These are phyloP conservation scores for Boulengeromyrus knoepffleri DNA, from an alignment of 2,113 vertebrate species.

Conservation along the genomic window DNA sequence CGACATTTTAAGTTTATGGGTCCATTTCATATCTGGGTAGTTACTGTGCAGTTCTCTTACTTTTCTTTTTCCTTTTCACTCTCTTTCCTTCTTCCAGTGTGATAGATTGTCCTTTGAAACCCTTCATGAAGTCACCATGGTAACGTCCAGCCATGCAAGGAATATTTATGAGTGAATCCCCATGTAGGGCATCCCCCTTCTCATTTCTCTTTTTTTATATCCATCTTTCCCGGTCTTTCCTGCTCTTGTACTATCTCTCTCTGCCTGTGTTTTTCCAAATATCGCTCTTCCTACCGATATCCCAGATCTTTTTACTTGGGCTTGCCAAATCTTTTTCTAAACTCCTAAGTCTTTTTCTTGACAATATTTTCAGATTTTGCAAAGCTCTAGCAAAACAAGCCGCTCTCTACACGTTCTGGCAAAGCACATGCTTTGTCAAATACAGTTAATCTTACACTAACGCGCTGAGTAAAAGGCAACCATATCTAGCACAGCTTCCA, in stretches of 20 bases:
- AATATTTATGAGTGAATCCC: slow-evolving; percentile 18
- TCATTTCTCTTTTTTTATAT: not conserved
- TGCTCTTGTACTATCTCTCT: not conserved
- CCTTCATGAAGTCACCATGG: slow-evolving; percentile 19
- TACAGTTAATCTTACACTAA: not conserved
- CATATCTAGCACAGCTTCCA: not conserved
- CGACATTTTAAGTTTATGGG: not conserved
- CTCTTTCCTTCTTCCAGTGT: slow-evolving; percentile 9
- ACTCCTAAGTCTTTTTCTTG: not conserved
- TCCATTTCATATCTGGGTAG: not conserved
- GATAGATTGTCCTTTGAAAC: slow-evolving; percentile 19
- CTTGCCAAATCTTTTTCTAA: not conserved
- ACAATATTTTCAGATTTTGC: not conserved
- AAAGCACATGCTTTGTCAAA: not conserved
- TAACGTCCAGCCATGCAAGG: slow-evolving; percentile 12
- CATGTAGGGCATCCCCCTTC: slow-evolving; percentile 15
- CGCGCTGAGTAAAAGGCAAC: not conserved
- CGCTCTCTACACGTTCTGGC: not conserved
- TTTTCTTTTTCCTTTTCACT: not conserved
- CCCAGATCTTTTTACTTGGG: not conserved
- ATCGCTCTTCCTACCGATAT: not conserved
- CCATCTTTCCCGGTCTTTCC: not conserved
- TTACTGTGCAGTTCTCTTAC: not conserved
- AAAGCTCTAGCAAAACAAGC: not conserved
- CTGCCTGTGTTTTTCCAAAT: not conserved